Percentiles rank a stretch among this genome's conserved stretches.
Conservation (phyloP, 2,797 vertebrate species). For the Erethizon dorsatum region DNA sequence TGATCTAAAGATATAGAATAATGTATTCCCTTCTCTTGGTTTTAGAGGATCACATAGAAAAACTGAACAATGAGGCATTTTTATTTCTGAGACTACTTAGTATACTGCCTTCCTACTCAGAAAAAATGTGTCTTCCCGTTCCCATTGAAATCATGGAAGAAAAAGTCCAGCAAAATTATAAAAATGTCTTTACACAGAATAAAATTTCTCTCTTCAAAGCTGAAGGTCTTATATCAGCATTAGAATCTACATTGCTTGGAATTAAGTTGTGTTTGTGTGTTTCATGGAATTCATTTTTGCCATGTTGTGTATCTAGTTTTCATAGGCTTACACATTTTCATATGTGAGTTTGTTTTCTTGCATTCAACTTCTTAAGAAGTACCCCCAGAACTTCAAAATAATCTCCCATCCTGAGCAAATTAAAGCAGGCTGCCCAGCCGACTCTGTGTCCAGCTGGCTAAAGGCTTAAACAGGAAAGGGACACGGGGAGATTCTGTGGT, state of each 20-base stretch:
- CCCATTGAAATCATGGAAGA: neutral
- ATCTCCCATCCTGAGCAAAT: constrained; percentile 82
- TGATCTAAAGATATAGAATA: neutral
- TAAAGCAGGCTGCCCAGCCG: constrained; percentile 81
- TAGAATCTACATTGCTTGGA: constrained; percentile 62
- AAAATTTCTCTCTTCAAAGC: constrained; percentile 64
- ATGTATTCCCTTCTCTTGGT: constrained; percentile 24
- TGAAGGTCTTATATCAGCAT: constrained; percentile 55
- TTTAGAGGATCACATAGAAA: neutral
- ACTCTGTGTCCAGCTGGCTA: constrained; percentile 84
- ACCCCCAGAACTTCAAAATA: constrained; percentile 76
- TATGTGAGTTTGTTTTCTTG: constrained; percentile 77
- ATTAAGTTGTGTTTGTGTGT: neutral
- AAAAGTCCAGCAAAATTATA: neutral
- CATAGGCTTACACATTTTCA: constrained; percentile 70
- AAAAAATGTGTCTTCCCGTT: neutral
- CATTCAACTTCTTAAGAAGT: constrained; percentile 78
- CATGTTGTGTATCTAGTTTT: constrained; percentile 60
- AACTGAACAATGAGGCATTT: neutral
- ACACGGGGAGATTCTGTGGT: constrained; percentile 85
- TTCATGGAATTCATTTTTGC: constrained; percentile 70
- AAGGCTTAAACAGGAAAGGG: constrained; percentile 84
- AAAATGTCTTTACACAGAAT: constrained; percentile 57
- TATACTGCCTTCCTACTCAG: neutral
- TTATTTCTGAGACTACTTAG: neutral